Conservation (phyloP, 1,140 invertebrate species). For the Drosophila mayri region DNA sequence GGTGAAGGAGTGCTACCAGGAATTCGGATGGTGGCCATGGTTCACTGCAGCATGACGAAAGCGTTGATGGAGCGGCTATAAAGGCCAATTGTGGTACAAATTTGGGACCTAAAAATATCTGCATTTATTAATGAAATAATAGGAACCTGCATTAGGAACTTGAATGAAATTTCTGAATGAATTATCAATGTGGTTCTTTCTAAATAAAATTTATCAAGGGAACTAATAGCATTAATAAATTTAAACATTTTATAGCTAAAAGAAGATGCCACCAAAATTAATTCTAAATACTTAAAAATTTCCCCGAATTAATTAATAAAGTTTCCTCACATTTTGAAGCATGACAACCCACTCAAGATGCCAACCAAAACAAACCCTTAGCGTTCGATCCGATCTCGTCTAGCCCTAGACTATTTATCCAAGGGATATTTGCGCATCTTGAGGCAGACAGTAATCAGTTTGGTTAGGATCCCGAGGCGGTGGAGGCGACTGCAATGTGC, state of each 20-base stretch:
- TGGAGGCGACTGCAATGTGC: constrained; percentile 23
- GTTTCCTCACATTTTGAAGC: neutral
- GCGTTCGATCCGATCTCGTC: constrained; percentile 6
- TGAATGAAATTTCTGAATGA: constrained; percentile 1
- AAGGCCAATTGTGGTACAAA: constrained; percentile 24
- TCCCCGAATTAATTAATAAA: neutral
- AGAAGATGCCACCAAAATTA: neutral
- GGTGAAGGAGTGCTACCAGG: constrained; percentile 3
- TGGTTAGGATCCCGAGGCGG: constrained; percentile 19
- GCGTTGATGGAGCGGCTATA: constrained; percentile 26
- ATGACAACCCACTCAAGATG: neutral
- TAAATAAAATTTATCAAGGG: neutral
- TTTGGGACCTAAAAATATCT: constrained; percentile 9
- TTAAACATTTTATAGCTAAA: neutral
- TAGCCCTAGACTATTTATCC: constrained; percentile 11
- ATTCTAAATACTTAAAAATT: neutral
- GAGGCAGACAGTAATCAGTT: constrained; percentile 32
- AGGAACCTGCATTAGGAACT: neutral
- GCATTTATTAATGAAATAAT: neutral
- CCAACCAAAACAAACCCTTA: neutral
- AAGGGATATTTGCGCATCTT: neutral
- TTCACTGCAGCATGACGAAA: constrained; percentile 30
- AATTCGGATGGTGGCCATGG: constrained; percentile 8
- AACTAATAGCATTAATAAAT: neutral
- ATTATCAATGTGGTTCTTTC: neutral